phyloP scores from a whole-genome alignment of 2,888 invertebrate species.

The Cryptocheilus praepositus region DNA sequence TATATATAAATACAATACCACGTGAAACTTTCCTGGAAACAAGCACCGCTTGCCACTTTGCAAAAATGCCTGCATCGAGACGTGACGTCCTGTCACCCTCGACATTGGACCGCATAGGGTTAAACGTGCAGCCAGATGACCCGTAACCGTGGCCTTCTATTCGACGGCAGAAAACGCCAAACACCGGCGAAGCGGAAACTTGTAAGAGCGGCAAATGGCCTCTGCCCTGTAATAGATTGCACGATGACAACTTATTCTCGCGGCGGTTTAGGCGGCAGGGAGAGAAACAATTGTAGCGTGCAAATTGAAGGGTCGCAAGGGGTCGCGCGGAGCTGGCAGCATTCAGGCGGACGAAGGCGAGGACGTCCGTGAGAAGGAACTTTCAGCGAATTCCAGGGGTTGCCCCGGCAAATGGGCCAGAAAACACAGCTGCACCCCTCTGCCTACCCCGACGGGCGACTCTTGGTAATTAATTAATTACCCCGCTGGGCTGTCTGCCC shows the following conservation, averaged over 20 bases:
- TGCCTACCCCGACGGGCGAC: conserved; percentile 17
- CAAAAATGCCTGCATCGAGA: too few relatives aligned
- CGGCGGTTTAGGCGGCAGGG: conserved; percentile 25
- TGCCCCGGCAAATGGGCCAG: conserved; percentile 56
- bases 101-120: too few relatives aligned
- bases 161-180: too few relatives aligned
- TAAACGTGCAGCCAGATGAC: too few relatives aligned
- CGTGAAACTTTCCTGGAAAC: too few relatives aligned
- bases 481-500: conserved; percentile 1
- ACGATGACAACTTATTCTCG: conserved; percentile 5
- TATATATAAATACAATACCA: too few relatives aligned
- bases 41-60: too few relatives aligned
- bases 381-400: conserved; percentile 37
- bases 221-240: not conserved
- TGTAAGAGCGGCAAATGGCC: too few relatives aligned
- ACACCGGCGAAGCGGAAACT: too few relatives aligned
- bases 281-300: conserved; percentile 60
- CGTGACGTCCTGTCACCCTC: too few relatives aligned
- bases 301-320: conserved; percentile 49
- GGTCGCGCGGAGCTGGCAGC: conserved; percentile 5
- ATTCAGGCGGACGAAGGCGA: conserved; percentile 23
- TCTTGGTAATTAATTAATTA: conserved; percentile 22
- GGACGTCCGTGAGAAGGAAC: conserved; percentile 29
- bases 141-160: too few relatives aligned
- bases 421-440: conserved; percentile 54